Conservation (phyloP, 2,113 vertebrate species). For the Ammodytes dubius region DNA sequence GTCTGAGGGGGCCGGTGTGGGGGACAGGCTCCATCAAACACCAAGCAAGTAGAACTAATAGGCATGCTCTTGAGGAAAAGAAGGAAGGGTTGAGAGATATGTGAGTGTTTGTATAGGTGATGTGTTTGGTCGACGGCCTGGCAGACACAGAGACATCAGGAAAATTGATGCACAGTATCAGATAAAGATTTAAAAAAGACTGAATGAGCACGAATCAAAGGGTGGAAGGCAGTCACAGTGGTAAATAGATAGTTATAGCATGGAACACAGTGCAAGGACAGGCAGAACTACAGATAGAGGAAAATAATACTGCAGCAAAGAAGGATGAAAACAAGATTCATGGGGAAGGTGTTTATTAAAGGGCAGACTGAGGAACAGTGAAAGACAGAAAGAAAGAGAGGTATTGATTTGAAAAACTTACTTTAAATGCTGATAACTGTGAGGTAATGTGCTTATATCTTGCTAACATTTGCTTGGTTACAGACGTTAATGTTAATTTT, state of each 20-base stretch:
- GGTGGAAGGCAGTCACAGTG: background rate
- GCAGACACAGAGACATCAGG: slow-evolving; percentile 6
- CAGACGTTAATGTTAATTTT: slow-evolving; percentile 11
- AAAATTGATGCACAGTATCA: background rate
- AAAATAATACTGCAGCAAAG: slow-evolving; percentile 25
- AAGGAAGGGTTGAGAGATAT: slow-evolving; percentile 25
- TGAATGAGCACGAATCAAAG: slow-evolving; percentile 10
- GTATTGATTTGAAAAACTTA: slow-evolving; percentile 39
- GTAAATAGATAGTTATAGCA: slow-evolving; percentile 2
- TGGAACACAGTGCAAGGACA: slow-evolving; percentile 28
- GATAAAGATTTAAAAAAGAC: background rate
- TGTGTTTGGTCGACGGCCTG: slow-evolving; percentile 15
- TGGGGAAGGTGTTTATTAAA: slow-evolving; percentile 26
- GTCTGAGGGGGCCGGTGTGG: slow-evolving; percentile 53
- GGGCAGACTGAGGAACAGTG: slow-evolving; percentile 11
- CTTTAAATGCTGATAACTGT: slow-evolving; percentile 31
- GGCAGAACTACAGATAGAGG: slow-evolving; percentile 5
- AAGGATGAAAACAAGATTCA: slow-evolving; percentile 30
- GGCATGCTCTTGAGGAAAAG: slow-evolving; percentile 62
- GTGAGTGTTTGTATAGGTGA: slow-evolving; percentile 35
- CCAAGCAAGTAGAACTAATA: slow-evolving; percentile 82
- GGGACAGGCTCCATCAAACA: slow-evolving; percentile 75
- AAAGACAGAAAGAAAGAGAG: slow-evolving; percentile 5
- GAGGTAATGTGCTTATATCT: slow-evolving; percentile 1
- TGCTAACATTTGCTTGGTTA: background rate